A percentile compares a stretch with the other conserved stretches of the same genome.
phyloP scores from a whole-genome alignment of 2,113 vertebrate species.

The Spheniscus mendiculus region DNA sequence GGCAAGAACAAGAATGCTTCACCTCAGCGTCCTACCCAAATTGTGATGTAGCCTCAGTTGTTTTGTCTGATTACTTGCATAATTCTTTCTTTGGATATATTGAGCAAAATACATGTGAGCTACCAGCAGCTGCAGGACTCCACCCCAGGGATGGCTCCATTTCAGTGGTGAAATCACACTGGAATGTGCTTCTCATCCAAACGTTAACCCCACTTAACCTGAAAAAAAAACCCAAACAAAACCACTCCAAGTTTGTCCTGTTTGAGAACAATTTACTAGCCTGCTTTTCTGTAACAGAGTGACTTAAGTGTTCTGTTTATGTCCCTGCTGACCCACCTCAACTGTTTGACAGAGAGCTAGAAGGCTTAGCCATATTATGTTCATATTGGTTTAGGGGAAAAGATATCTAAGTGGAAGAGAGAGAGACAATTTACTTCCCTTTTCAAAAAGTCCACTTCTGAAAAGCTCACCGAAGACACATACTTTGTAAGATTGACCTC shows the following conservation, averaged over 20 bases:
- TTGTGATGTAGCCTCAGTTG: background rate
- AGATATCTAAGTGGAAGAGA: background rate
- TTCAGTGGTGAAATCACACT: slow-evolving; percentile 52
- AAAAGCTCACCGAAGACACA: background rate
- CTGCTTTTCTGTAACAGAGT: background rate
- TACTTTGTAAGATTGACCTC: background rate
- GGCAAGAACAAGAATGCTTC: background rate
- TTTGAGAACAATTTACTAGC: background rate
- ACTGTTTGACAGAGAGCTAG: background rate
- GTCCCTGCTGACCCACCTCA: background rate
- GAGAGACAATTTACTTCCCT: background rate
- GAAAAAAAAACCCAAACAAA: background rate
- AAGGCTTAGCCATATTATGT: background rate
- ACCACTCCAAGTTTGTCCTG: background rate
- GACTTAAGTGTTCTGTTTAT: background rate
- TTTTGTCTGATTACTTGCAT: background rate
- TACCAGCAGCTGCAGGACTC: slow-evolving; percentile 50
- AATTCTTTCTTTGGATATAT: background rate
- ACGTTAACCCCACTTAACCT: slow-evolving; percentile 35
- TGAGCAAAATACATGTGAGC: background rate
- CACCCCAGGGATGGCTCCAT: slow-evolving; percentile 34
- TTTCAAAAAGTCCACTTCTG: background rate
- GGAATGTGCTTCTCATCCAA: slow-evolving; percentile 31
- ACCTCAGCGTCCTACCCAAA: background rate
- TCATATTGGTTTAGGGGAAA: background rate